Conservation (phyloP, 2,113 vertebrate genomes). For the Saccopteryx leptura region DNA sequence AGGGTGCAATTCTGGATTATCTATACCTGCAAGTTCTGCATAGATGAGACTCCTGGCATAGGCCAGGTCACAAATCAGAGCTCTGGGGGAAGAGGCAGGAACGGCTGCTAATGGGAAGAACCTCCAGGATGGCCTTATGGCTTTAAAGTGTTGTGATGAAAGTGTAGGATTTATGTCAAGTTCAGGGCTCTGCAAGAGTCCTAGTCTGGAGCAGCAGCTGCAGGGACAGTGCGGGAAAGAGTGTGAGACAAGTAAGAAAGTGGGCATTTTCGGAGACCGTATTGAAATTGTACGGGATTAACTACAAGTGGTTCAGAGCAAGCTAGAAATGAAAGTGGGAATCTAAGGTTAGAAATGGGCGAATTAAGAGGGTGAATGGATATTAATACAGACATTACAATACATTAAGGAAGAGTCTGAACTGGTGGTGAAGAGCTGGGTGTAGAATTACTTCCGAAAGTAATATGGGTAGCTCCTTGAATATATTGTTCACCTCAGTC, state of each 20-base stretch:
- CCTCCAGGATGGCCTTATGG: neutral
- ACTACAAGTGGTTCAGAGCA: neutral
- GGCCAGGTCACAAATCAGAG: neutral
- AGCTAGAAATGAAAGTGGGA: neutral
- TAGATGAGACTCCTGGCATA: neutral
- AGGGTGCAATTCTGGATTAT: neutral
- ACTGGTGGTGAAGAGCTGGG: neutral
- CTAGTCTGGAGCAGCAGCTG: neutral
- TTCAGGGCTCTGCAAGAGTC: neutral
- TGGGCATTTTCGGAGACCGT: neutral
- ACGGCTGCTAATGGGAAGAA: neutral
- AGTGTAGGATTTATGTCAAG: neutral
- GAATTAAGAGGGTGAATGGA: neutral
- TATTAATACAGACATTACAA: neutral
- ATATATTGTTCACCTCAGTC: neutral
- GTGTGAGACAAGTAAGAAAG: neutral
- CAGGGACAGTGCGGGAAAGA: neutral
- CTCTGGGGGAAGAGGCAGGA: neutral
- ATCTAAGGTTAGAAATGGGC: neutral
- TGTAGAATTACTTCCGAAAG: constrained; percentile 13
- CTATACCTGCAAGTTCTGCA: neutral
- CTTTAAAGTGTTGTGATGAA: rapidly evolving
- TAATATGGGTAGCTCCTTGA: neutral
- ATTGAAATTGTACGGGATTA: neutral
- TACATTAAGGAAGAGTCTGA: neutral